A percentile compares a stretch with the other conserved stretches of the same genome.
phyloP scores from a whole-genome alignment of 2,113 vertebrate genomes.

The Salvelinus sp. region DNA sequence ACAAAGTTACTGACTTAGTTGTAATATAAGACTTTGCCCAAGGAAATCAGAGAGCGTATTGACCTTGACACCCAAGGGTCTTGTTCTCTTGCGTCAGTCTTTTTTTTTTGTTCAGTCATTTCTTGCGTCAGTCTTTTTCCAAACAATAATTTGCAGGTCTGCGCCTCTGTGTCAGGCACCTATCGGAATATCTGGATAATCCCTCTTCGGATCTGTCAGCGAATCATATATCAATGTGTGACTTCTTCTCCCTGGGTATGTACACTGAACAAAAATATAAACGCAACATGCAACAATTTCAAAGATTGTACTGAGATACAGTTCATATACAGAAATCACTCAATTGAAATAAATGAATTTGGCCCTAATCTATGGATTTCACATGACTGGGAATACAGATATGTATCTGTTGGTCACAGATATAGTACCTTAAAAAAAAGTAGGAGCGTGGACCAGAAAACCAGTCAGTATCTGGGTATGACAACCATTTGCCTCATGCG shows the following conservation, averaged over 20 bases:
- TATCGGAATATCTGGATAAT: conserved; percentile 3
- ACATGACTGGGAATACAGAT: too few species aligned
- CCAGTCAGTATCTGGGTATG: too few species aligned
- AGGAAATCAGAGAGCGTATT: not conserved
- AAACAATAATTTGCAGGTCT: conserved; percentile 12
- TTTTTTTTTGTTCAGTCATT: not conserved
- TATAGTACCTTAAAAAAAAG: too few species aligned
- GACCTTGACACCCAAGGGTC: not conserved
- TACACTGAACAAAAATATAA: too few species aligned
- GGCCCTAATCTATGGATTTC: too few species aligned
- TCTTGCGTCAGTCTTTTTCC: conserved; percentile 9
- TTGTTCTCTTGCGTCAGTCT: conserved; percentile 5
- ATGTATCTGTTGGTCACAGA: too few species aligned
- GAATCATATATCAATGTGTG: not conserved
- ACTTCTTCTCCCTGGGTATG: not conserved
- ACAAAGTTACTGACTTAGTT: not conserved
- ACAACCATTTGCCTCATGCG: too few species aligned
- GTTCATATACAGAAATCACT: too few species aligned
- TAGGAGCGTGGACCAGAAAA: too few species aligned
- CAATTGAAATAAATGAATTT: too few species aligned
- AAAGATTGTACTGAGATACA: too few species aligned
- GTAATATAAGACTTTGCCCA: not conserved
- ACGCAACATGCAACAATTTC: too few species aligned
- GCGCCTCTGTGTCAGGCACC: not conserved
- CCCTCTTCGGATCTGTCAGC: not conserved